Evolutionary conservation across 2,888 invertebrate genomes (phyloP).

Genomic region (Acleris laterana): DNA sequence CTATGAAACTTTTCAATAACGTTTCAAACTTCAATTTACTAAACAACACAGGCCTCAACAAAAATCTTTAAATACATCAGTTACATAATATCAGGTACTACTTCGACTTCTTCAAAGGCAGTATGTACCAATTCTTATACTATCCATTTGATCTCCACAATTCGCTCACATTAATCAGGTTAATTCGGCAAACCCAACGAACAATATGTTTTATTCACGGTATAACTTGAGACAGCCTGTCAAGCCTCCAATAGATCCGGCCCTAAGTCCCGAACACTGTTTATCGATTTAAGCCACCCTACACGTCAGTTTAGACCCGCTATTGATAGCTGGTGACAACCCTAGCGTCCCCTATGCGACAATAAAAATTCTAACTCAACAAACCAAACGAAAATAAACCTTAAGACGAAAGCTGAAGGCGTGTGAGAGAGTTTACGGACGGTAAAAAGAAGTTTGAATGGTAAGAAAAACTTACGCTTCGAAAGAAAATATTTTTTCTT

Average conservation of each 20-base stretch:
- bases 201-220: conserved; percentile 34
- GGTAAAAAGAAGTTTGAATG: conserved; percentile 11
- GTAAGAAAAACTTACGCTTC: conserved; percentile 30
- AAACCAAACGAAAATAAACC: conserved; percentile 7
- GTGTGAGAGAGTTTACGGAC: background rate
- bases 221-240: conserved; percentile 31
- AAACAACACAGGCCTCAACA: no score
- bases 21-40: no score
- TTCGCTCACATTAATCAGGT: conserved; percentile 19
- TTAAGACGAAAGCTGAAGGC: background rate
- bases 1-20: no score
- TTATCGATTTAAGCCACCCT: conserved; percentile 35
- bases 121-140: background rate
- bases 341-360: conserved; percentile 21
- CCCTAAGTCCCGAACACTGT: conserved; percentile 35
- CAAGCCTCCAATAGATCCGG: conserved; percentile 30
- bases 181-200: conserved; percentile 30
- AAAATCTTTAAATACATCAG: no score
- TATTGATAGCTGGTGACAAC: conserved; percentile 38
- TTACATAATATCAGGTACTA: no score
- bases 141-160: background rate
- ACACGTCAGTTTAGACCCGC: conserved; percentile 31
- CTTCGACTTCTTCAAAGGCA: background rate
- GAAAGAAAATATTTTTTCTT: conserved; percentile 35
- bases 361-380: background rate